These are phyloP conservation scores for Caenorhabditis sp. DNA, from an alignment of 2,888 invertebrate species.

Conservation along the genomic window DNA sequence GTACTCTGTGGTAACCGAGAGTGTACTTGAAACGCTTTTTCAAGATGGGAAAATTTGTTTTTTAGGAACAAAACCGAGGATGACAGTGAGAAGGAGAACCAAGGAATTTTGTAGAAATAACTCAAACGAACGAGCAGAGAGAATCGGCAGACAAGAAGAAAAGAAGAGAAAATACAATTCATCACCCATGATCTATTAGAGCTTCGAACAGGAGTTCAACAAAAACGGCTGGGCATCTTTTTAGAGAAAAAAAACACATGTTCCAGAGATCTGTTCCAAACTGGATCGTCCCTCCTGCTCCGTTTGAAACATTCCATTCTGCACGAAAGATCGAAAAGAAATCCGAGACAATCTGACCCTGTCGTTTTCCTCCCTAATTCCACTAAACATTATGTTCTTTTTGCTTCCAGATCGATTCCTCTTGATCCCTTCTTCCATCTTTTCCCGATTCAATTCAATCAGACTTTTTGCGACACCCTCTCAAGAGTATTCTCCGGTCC, in stretches of 20 bases:
- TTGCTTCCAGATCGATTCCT: not conserved
- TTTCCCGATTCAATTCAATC: constrained; percentile 42
- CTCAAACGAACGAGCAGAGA: too few species aligned
- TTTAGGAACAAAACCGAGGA: not conserved
- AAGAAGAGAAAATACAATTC: too few species aligned
- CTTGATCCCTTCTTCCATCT: not conserved
- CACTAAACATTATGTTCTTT: constrained; percentile 32
- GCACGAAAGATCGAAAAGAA: constrained; percentile 36
- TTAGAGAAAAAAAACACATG: too few species aligned
- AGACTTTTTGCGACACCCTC: constrained; percentile 51
- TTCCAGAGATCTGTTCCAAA: not conserved
- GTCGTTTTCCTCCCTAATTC: not conserved
- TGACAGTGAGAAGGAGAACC: not conserved
- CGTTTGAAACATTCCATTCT: constrained; percentile 6
- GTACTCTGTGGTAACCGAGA: constrained; percentile 9
- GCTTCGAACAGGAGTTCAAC: too few species aligned
- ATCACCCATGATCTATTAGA: too few species aligned
- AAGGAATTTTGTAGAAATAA: too few species aligned
- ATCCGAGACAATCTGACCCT: constrained; percentile 36
- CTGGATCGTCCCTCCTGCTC: not conserved
- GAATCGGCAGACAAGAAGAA: too few species aligned
- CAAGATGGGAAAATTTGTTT: not conserved
- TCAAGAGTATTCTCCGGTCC: constrained; percentile 41
- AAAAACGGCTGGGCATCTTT: not conserved
- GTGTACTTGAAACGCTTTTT: constrained; percentile 23